These are phyloP conservation scores for Xiphydria camelus DNA, from an alignment of 2,888 invertebrate species.

Conservation along the genomic window DNA sequence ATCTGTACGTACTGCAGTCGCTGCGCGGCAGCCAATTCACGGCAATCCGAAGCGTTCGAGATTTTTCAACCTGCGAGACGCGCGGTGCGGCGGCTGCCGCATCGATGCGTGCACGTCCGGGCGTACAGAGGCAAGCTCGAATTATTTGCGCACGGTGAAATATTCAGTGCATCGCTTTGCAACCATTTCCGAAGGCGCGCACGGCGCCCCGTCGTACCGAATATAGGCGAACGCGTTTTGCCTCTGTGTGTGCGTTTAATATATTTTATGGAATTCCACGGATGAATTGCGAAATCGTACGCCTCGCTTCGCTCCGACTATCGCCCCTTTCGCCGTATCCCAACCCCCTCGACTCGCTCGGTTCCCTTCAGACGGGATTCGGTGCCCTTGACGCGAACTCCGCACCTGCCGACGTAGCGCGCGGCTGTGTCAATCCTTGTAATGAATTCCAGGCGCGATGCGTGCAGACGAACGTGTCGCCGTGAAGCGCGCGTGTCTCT, in stretches of 20 bases:
- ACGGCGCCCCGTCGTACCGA: too few relatives aligned
- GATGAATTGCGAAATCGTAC: slow-evolving; percentile 27
- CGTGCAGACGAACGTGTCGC: not conserved
- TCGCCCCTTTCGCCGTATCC: not conserved
- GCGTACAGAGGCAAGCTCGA: too few relatives aligned
- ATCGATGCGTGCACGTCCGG: too few relatives aligned
- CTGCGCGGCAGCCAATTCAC: too few relatives aligned
- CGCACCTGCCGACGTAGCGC: not conserved
- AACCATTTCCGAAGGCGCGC: slow-evolving; percentile 20
- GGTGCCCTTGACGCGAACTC: slow-evolving; percentile 5
- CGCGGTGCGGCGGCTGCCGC: too few relatives aligned
- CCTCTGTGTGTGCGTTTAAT: slow-evolving; percentile 25
- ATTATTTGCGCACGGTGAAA: slow-evolving; percentile 22
- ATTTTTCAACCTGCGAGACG: too few relatives aligned
- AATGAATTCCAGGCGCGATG: not conserved
- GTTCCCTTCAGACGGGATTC: not conserved
- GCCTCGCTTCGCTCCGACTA: not conserved
- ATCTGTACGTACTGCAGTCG: too few relatives aligned
- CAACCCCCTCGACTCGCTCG: not conserved
- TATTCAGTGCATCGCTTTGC: slow-evolving; percentile 28
- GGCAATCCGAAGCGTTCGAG: too few relatives aligned
- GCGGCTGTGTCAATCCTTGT: slow-evolving; percentile 1
- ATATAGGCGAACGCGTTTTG: not conserved
- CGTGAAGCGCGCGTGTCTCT: too few relatives aligned
- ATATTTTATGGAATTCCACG: slow-evolving; percentile 36